phyloP scores from a whole-genome alignment of 2,113 vertebrate species.

The Catharus minimus region DNA sequence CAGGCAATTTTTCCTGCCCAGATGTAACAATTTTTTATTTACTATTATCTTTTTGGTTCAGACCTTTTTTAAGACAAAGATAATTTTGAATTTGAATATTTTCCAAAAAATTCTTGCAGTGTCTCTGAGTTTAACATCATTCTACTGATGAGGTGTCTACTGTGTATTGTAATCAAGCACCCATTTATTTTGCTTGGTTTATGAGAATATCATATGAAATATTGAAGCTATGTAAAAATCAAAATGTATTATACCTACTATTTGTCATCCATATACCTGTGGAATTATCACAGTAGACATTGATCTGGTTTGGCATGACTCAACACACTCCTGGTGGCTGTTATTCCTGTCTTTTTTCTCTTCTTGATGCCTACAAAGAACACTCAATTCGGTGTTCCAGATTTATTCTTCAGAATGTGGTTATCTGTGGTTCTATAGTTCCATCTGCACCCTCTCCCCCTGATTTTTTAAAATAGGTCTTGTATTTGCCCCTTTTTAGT shows the following conservation, averaged over 20 bases:
- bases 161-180: not conserved
- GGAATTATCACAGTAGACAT: not conserved
- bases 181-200: not conserved
- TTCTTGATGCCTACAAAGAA: not conserved
- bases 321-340: not conserved
- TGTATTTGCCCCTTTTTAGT: not conserved
- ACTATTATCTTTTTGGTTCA: not conserved
- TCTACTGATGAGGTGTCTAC: not conserved
- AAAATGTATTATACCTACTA: not conserved
- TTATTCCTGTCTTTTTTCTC: not conserved
- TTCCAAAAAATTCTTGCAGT: not conserved
- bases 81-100: not conserved
- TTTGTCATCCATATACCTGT: not conserved
- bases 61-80: not conserved
- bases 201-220: not conserved
- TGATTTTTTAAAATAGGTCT: not conserved
- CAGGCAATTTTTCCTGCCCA: not conserved
- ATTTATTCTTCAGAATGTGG: not conserved
- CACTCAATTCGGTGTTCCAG: not conserved
- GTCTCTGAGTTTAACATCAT: not conserved
- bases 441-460: rapidly evolving
- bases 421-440: not conserved
- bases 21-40: not conserved
- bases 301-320: not conserved
- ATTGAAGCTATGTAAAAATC: not conserved